Evolutionary conservation across 2,888 invertebrate species (phyloP).

Genomic region (Pogonocherus hispidulus): DNA sequence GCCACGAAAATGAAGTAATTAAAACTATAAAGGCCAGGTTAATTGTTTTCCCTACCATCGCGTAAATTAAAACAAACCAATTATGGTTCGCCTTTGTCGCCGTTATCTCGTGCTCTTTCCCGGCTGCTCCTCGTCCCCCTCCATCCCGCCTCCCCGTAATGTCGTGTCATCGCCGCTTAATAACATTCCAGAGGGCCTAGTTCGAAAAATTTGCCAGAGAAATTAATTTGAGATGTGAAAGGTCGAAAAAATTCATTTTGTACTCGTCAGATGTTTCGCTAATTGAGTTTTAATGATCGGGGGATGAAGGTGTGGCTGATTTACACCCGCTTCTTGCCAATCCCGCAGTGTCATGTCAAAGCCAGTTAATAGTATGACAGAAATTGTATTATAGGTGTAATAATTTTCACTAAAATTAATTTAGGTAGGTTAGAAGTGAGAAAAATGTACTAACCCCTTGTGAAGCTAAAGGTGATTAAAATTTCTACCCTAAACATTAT

Average conservation of each 20-base stretch:
- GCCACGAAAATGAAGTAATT: conserved; percentile 81
- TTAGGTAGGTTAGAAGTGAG: too few species aligned
- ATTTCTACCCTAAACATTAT: too few species aligned
- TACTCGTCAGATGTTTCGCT: not conserved
- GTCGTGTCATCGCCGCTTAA: conserved; percentile 27
- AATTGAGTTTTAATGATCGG: not conserved
- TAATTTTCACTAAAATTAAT: too few species aligned
- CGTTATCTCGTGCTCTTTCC: conserved; percentile 53
- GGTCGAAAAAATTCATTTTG: not conserved
- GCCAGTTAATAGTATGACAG: too few species aligned
- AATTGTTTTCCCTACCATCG: conserved; percentile 74
- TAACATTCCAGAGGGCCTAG: conserved; percentile 21
- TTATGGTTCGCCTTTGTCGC: conserved; percentile 67
- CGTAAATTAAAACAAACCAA: conserved; percentile 70
- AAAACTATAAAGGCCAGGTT: conserved; percentile 83
- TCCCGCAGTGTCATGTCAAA: too few species aligned
- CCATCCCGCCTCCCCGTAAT: conserved; percentile 19
- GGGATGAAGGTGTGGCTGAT: too few species aligned
- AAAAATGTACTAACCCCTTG: too few species aligned
- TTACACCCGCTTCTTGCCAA: too few species aligned
- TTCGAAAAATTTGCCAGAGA: conserved; percentile 1
- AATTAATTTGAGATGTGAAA: not conserved
- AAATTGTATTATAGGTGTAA: too few species aligned
- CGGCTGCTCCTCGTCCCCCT: conserved; percentile 40
- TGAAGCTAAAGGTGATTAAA: too few species aligned